Percentiles rank a stretch among this genome's conserved stretches.
These are phyloP conservation scores for Argyresthia albistria DNA, from an alignment of 2,888 invertebrate genomes.

Conservation along the genomic window DNA sequence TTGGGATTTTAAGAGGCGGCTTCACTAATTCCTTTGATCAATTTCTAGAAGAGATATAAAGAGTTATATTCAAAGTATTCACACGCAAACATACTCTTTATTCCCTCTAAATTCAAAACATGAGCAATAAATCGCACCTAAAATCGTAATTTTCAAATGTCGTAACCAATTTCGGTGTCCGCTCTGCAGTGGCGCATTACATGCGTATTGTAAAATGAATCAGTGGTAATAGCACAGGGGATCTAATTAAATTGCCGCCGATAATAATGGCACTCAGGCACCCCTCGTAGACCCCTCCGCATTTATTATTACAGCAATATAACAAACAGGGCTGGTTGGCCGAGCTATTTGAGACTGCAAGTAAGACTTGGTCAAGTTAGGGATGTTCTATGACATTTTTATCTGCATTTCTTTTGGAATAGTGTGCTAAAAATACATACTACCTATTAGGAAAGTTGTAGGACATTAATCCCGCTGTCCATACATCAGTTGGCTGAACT, in stretches of 20 bases:
- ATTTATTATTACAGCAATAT: constrained; percentile 61
- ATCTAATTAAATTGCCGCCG: constrained; percentile 71
- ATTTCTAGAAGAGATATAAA: no score
- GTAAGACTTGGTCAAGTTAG: neutral
- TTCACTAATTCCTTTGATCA: neutral
- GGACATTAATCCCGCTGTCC: no score
- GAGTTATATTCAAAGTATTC: no score
- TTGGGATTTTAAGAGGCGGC: neutral
- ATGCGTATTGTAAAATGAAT: constrained; percentile 58
- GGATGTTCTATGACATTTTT: neutral
- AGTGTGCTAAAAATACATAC: no score
- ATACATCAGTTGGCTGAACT: no score
- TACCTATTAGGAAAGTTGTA: no score
- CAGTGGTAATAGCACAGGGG: constrained; percentile 66
- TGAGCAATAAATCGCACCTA: no score
- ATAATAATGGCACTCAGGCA: constrained; percentile 61
- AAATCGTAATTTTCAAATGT: neutral
- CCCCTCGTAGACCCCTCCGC: constrained; percentile 61
- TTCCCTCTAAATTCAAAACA: no score
- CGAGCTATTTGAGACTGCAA: neutral
- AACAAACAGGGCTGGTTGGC: neutral
- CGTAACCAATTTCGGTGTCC: neutral
- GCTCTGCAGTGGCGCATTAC: neutral
- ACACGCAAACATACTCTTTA: no score
- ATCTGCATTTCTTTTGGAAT: no score